Percentiles rank a stretch among this genome's conserved stretches.
Evolutionary conservation across 2,113 vertebrate genomes (phyloP).

Genomic region (Melanerpes formicivorus): DNA sequence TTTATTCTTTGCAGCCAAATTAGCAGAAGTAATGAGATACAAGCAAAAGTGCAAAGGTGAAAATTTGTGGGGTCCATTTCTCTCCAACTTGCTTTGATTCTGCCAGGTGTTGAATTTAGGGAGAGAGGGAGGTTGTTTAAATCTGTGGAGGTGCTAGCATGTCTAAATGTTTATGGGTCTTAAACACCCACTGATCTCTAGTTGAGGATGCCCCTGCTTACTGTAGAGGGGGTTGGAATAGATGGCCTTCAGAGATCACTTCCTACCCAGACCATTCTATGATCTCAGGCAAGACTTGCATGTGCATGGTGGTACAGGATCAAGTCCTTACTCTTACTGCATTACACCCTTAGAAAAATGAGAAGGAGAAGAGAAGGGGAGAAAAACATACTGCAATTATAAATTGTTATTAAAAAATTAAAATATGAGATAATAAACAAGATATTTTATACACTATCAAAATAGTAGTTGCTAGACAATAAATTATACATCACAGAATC

Average conservation of each 20-base stretch:
- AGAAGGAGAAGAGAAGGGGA: neutral
- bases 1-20: slow-evolving; percentile 59
- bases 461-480: neutral
- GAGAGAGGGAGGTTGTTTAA: neutral
- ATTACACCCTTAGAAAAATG: neutral
- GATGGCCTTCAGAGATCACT: no score
- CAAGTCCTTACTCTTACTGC: neutral
- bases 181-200: neutral
- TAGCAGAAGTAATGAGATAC: slow-evolving; percentile 22
- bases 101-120: slow-evolving; percentile 40
- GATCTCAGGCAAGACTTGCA: neutral
- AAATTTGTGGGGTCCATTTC: neutral
- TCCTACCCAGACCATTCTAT: no score
- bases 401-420: neutral
- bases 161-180: slow-evolving; percentile 38
- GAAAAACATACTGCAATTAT: neutral
- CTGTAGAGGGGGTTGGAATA: no score
- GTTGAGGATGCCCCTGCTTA: no score
- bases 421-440: neutral
- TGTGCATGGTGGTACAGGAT: neutral
- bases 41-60: slow-evolving; percentile 41
- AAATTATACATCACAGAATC: no score
- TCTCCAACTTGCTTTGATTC: neutral
- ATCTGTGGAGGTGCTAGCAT: slow-evolving; percentile 1
- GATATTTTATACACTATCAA: neutral